phyloP scores from a whole-genome alignment of 2,113 vertebrate genomes.

The Mobula hypostoma region DNA sequence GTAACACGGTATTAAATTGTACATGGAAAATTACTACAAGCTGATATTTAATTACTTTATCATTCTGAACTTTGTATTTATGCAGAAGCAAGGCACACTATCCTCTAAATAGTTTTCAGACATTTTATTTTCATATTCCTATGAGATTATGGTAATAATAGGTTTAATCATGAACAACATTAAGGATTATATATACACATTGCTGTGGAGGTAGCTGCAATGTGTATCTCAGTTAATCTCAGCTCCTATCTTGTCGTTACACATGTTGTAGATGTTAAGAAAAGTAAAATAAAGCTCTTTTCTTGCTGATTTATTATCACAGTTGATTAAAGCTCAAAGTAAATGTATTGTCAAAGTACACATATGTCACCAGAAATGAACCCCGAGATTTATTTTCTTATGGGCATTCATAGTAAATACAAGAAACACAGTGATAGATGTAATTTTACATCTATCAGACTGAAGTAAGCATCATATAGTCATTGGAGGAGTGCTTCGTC shows the following conservation, averaged over 20 bases:
- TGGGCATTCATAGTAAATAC: too few relatives aligned
- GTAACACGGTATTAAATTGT: neutral
- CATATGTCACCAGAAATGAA: too few relatives aligned
- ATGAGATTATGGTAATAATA: neutral
- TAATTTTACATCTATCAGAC: too few relatives aligned
- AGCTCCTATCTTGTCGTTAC: neutral
- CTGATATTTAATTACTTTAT: neutral
- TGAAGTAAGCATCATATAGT: too few relatives aligned
- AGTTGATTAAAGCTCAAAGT: neutral
- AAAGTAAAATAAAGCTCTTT: neutral
- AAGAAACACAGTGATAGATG: too few relatives aligned
- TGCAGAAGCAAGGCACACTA: constrained; percentile 7
- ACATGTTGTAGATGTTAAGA: neutral
- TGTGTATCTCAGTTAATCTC: too few relatives aligned
- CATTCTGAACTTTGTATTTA: neutral
- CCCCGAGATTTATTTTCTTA: too few relatives aligned
- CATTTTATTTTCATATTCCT: constrained; percentile 1
- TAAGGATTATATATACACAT: neutral
- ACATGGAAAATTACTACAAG: neutral
- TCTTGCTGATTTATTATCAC: neutral
- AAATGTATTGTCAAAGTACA: too few relatives aligned
- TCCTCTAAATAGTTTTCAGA: neutral
- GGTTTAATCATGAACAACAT: neutral
- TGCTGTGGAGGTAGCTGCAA: neutral
- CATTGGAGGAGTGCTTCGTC: too few relatives aligned